A percentile compares a stretch with the other conserved stretches of the same genome.
These are phyloP conservation scores for Globodera ellingtonae DNA, from an alignment of 1,140 invertebrate genomes.

Conservation along the genomic window DNA sequence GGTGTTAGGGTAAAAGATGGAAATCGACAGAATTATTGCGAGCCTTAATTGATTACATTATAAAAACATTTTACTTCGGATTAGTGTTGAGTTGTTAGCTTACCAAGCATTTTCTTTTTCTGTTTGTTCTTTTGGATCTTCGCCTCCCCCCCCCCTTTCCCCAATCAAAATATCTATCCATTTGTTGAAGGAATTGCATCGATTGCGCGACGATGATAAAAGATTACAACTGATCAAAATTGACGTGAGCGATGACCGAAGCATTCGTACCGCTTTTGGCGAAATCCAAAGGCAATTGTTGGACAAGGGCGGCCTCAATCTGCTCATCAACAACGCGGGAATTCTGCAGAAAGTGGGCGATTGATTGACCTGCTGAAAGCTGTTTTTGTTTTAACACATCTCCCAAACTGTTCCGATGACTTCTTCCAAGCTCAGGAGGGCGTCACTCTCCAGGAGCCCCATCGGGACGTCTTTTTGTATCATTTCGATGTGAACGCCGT, in stretches of 20 bases:
- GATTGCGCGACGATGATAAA: slow-evolving; percentile 5
- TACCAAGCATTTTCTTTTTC: background rate
- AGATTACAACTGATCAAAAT: slow-evolving; percentile 34
- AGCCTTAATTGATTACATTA: too few species aligned
- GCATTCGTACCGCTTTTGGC: slow-evolving; percentile 24
- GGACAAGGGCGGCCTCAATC: slow-evolving; percentile 34
- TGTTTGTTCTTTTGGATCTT: background rate
- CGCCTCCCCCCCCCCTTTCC: too few species aligned
- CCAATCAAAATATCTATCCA: background rate
- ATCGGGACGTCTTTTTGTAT: slow-evolving; percentile 16
- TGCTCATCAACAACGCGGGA: slow-evolving; percentile 47
- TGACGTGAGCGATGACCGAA: slow-evolving; percentile 41
- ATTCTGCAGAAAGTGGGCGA: slow-evolving; percentile 31
- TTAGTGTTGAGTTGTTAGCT: too few species aligned
- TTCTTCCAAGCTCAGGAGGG: slow-evolving; percentile 27
- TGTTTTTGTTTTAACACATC: too few species aligned
- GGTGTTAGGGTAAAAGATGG: too few species aligned
- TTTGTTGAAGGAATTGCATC: slow-evolving; percentile 35
- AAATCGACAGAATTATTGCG: too few species aligned
- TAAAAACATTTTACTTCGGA: too few species aligned
- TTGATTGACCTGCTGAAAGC: background rate
- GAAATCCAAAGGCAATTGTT: slow-evolving; percentile 8
- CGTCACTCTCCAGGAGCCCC: slow-evolving; percentile 27
- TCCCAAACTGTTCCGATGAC: background rate
- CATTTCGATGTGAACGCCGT: slow-evolving; percentile 45